Evolutionary conservation across 2,888 invertebrate genomes (phyloP), one percentile per base, ranked within the genome.

Genomic region (Drosophila falleni): DNA sequence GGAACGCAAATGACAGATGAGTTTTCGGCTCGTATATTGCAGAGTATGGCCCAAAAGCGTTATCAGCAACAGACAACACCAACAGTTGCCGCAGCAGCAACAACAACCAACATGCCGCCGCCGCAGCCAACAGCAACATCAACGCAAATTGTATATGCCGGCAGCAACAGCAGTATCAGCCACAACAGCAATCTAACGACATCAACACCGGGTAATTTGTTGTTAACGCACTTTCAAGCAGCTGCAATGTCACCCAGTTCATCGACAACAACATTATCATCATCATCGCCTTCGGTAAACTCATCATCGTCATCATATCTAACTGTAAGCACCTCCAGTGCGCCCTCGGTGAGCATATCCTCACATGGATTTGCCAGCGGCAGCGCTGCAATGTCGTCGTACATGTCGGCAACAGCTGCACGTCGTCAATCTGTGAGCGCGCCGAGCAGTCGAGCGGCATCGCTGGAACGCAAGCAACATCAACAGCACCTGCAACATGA

Each of bases 1-100:
- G 93, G 93, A 33, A 92, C 92, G 1, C 92, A 92, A 69, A 93
- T 93, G 93, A 93, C 92, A 2, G 93, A 93, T 59, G 93, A 92
- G 74, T 41, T 92, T 2, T 92, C 93, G 35, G 93, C 93, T 4
- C 89, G 93, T 42, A 93, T 93, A 46, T 71, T 93, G 26, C 93
- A 93, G 65, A 93, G 93, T 71, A 92, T 93, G 90, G 92, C 93
- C 0, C 92, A 93, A 62, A 93, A 93, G 58, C 82, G 66, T 39
- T 73, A 63, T 47, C 87, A 71, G n/a, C 91, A 89, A 33, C 73
- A 81, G 16, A 51, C 89, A 63, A 26, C 83, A n/a, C 31, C 42
- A 42, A 49, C 68, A 26, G 37, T 55, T 31, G 33, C 16, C 13
- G 51, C 79, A 74, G 80, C 82, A 49, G 62, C 59, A 60, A 56